Conservation (phyloP, 2,888 invertebrate genomes). For the Drosophila rubida region DNA sequence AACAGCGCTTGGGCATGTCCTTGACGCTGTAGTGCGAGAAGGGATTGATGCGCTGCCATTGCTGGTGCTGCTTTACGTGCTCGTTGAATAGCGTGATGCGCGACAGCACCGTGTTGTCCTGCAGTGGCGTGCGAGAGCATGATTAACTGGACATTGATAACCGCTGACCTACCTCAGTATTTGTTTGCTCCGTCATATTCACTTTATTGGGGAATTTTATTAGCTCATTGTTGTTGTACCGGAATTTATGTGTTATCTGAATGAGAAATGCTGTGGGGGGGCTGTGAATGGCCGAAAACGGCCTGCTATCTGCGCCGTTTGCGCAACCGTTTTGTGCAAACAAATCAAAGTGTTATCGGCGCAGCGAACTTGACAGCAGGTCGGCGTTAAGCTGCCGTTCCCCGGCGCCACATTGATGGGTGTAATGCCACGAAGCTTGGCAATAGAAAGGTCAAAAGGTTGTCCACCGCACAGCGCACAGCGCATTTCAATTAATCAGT, state of each 20-base stretch:
- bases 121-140: not conserved
- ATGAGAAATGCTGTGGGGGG: not conserved
- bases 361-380: constrained; percentile 22
- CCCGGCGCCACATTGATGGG: constrained; percentile 26
- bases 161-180: constrained; percentile 17
- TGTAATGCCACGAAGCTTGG: constrained; percentile 31
- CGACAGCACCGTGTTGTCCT: constrained; percentile 57
- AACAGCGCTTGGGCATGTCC: constrained; percentile 53
- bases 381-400: constrained; percentile 35
- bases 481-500: constrained; percentile 60
- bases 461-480: constrained; percentile 12
- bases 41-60: constrained; percentile 67
- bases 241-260: constrained; percentile 7
- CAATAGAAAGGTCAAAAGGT: constrained; percentile 59
- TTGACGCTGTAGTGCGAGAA: constrained; percentile 58
- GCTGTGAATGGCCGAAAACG: not conserved
- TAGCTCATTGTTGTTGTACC: constrained; percentile 7
- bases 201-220: not conserved
- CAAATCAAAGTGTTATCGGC: constrained; percentile 48
- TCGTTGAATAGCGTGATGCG: constrained; percentile 63
- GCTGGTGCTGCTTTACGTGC: constrained; percentile 52
- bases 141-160: not conserved
- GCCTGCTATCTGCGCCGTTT: constrained; percentile 41
- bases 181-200: constrained; percentile 33
- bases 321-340: constrained; percentile 31